These are phyloP conservation scores for Cyprinella venusta DNA, from an alignment of 2,797 vertebrate species.

Conservation along the genomic window DNA sequence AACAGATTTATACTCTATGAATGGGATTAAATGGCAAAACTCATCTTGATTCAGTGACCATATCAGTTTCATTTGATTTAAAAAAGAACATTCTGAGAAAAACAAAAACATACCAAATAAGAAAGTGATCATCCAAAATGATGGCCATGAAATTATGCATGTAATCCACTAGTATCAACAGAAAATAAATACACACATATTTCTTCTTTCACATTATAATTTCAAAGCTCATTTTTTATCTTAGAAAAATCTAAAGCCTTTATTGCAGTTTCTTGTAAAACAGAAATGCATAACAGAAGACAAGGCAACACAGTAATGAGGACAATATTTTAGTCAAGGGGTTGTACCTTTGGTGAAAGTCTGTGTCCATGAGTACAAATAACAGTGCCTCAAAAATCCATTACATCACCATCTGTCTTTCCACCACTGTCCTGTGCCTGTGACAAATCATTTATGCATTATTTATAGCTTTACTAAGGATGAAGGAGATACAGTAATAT, in stretches of 20 bases:
- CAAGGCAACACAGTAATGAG: background rate
- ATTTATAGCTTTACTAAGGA: background rate
- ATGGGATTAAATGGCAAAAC: background rate
- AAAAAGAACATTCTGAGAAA: background rate
- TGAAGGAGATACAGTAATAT: background rate
- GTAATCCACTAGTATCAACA: conserved; percentile 4
- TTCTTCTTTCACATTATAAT: background rate
- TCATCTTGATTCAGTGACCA: background rate
- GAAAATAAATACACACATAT: background rate
- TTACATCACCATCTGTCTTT: background rate
- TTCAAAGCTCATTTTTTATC: conserved; percentile 13
- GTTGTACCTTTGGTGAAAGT: background rate
- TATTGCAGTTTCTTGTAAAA: conserved; percentile 11
- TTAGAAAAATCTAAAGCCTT: background rate
- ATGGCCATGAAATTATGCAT: background rate
- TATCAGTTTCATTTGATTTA: background rate
- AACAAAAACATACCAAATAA: conserved; percentile 15
- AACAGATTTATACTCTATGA: background rate
- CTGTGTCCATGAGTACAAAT: background rate
- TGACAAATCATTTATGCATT: background rate
- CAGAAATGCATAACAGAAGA: conserved; percentile 26
- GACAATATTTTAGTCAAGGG: background rate
- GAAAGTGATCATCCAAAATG: background rate
- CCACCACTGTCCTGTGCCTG: background rate
- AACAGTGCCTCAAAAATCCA: background rate